Conservation (phyloP, 2,113 vertebrate species). For the Hyaena hyaena region DNA sequence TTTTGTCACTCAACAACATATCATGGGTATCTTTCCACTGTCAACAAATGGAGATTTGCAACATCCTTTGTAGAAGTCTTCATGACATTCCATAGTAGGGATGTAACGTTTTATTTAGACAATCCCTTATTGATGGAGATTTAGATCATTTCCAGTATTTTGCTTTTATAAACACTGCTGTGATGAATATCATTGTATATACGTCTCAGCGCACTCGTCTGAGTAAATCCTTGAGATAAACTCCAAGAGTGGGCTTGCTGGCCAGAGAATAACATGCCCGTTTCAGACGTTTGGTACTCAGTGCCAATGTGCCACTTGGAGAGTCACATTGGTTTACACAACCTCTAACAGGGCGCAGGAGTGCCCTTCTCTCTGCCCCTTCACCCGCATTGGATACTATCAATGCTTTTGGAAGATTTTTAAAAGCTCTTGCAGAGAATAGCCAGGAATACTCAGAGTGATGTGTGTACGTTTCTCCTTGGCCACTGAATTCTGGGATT, state of each 20-base stretch:
- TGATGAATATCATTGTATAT: slow-evolving; percentile 70
- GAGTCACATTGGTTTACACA: not conserved
- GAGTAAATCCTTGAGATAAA: slow-evolving; percentile 63
- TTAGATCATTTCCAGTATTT: slow-evolving; percentile 54
- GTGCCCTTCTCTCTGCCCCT: not conserved
- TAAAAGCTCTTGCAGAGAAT: not conserved
- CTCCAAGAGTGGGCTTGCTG: not conserved
- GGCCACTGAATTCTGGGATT: not conserved
- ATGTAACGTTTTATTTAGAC: slow-evolving; percentile 67
- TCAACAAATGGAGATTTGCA: slow-evolving; percentile 61
- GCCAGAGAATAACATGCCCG: not conserved
- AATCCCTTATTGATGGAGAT: slow-evolving; percentile 59
- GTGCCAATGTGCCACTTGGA: not conserved
- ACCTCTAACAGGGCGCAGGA: not conserved
- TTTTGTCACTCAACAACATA: not conserved
- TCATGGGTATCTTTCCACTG: not conserved
- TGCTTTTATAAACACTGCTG: slow-evolving; percentile 67
- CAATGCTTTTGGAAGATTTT: not conserved
- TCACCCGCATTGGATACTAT: not conserved
- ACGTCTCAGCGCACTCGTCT: slow-evolving; percentile 35
- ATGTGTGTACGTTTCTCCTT: not conserved
- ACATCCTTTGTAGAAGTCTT: slow-evolving; percentile 60
- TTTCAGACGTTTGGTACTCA: not conserved
- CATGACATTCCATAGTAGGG: slow-evolving; percentile 53
- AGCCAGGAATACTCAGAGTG: not conserved